phyloP scores from a whole-genome alignment of 2,797 vertebrate genomes.

The Chanos chanos region DNA sequence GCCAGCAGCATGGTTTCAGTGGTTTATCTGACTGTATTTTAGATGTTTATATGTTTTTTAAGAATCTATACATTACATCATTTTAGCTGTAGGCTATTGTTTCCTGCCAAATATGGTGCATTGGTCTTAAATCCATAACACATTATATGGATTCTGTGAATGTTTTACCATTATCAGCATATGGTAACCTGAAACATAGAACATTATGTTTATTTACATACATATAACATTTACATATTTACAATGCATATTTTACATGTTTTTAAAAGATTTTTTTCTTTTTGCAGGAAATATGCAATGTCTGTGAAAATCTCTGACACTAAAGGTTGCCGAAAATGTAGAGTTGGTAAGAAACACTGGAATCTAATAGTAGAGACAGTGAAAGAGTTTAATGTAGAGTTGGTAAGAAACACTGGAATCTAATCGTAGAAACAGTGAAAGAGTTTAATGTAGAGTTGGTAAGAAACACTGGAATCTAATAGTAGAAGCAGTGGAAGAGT shows the following conservation, averaged over 20 bases:
- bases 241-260: too few relatives aligned
- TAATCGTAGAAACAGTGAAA: neutral
- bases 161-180: too few relatives aligned
- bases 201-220: too few relatives aligned
- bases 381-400: constrained; percentile 84
- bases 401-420: constrained; percentile 70
- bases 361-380: neutral
- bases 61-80: too few relatives aligned
- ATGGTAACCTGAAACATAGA: too few relatives aligned
- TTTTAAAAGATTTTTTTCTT: constrained; percentile 9
- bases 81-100: too few relatives aligned
- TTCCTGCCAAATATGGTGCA: too few relatives aligned
- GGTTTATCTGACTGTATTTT: too few relatives aligned
- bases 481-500: neutral
- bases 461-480: constrained; percentile 54
- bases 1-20: too few relatives aligned
- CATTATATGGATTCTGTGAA: neutral
- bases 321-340: constrained; percentile 86
- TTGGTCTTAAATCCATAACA: too few relatives aligned
- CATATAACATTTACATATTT: too few relatives aligned
- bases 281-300: constrained; percentile 82
- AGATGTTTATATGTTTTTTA: too few relatives aligned
- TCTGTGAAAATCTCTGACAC: constrained; percentile 89
- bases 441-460: constrained; percentile 88
- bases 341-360: constrained; percentile 76